A percentile compares a stretch with the other conserved stretches of the same genome.
Conservation (phyloP, 2,888 invertebrate species). For the Argynnis bischoffii region DNA sequence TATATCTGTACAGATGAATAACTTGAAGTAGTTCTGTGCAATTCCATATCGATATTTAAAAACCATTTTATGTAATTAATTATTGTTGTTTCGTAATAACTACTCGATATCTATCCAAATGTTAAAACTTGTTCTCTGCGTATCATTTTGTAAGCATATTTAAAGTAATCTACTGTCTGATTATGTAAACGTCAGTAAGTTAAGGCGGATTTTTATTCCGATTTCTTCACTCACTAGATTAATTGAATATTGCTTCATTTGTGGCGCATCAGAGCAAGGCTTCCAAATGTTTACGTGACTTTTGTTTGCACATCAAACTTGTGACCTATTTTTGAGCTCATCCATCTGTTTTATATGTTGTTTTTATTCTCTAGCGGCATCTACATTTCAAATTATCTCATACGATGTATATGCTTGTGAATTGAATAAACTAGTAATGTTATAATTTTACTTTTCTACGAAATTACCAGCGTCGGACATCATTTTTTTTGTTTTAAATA, state of each 20-base stretch:
- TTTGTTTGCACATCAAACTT: constrained; percentile 38
- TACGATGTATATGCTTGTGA: constrained; percentile 32
- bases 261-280: constrained; percentile 49
- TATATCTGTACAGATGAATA: too few species aligned
- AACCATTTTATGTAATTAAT: neutral
- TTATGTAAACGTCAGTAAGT: constrained; percentile 24
- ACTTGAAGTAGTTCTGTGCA: too few species aligned
- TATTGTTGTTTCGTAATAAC: constrained; percentile 14
- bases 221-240: constrained; percentile 20
- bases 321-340: constrained; percentile 43
- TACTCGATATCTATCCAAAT: constrained; percentile 17
- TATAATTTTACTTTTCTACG: constrained; percentile 39
- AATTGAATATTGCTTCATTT: constrained; percentile 49
- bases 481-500: constrained; percentile 19
- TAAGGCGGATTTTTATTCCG: constrained; percentile 24
- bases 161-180: constrained; percentile 16
- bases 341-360: constrained; percentile 41
- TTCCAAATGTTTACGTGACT: constrained; percentile 30
- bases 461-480: constrained; percentile 22
- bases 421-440: constrained; percentile 38
- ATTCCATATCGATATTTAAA: neutral
- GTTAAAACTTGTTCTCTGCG: constrained; percentile 4
- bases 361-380: constrained; percentile 40
- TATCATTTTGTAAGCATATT: constrained; percentile 17
- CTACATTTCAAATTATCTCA: constrained; percentile 41